Conservation (phyloP, 2,797 vertebrate species). For the Sphenodon punctatus region DNA sequence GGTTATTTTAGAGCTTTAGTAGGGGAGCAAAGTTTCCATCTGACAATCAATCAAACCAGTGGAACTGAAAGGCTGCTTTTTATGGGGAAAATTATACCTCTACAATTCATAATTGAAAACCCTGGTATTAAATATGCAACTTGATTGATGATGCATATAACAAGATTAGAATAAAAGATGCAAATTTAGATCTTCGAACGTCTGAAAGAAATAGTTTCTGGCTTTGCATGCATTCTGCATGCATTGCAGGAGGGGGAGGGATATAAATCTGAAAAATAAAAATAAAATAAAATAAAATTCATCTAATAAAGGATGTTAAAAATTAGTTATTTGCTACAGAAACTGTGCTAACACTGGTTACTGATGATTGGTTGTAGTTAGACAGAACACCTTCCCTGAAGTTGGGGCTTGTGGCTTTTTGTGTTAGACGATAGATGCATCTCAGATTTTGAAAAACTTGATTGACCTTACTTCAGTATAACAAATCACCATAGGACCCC, state of each 20-base stretch:
- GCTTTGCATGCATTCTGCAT: slow-evolving; percentile 5
- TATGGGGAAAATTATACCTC: background rate
- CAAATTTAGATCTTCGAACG: background rate
- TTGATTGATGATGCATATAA: background rate
- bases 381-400: background rate
- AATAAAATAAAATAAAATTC: too few relatives aligned
- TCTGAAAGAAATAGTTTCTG: background rate
- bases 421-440: background rate
- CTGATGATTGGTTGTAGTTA: background rate
- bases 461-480: too few relatives aligned
- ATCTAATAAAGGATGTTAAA: background rate
- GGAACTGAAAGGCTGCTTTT: background rate
- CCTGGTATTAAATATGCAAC: background rate
- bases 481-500: too few relatives aligned
- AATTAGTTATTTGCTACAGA: background rate
- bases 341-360: background rate
- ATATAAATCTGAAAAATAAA: too few relatives aligned
- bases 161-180: background rate
- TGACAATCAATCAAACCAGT: too few relatives aligned
- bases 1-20: slow-evolving; percentile 1
- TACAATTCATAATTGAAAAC: background rate
- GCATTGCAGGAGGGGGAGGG: too few relatives aligned
- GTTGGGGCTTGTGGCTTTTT: background rate
- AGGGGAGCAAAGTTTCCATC: too few relatives aligned
- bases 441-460: background rate